These are phyloP conservation scores for Enoplolaimus lenunculus DNA, from an alignment of 2,888 invertebrate species.

Conservation along the genomic window DNA sequence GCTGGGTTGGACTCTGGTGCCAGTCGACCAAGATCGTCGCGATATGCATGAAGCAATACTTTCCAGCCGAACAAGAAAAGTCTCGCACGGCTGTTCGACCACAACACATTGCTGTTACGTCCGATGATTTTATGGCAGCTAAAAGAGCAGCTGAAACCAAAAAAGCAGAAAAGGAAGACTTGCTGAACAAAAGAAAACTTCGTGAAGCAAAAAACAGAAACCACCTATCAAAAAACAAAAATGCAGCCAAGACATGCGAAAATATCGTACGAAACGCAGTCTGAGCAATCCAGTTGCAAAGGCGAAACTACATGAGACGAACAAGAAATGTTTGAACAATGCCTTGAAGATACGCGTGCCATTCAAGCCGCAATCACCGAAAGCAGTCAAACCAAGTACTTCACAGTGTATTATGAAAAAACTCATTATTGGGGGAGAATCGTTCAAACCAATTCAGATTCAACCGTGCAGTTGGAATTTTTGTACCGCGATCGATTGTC, in stretches of 20 bases:
- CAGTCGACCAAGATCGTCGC: neutral
- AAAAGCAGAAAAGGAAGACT: neutral
- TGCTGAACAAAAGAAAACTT: too few species aligned
- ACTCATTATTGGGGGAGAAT: neutral
- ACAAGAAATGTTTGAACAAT: too few species aligned
- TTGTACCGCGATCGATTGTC: neutral
- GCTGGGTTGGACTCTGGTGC: neutral
- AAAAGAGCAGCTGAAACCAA: neutral
- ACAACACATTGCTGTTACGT: neutral
- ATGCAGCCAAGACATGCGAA: too few species aligned
- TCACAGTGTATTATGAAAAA: neutral
- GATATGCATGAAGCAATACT: neutral
- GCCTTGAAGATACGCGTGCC: too few species aligned
- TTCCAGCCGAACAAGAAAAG: neutral
- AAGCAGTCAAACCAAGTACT: neutral
- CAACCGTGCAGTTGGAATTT: neutral
- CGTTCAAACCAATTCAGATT: neutral
- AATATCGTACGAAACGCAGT: too few species aligned
- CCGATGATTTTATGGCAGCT: neutral
- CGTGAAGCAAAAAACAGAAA: too few species aligned
- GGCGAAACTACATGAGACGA: too few species aligned
- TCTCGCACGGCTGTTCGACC: neutral
- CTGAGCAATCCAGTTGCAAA: too few species aligned
- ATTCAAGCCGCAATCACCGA: neutral
- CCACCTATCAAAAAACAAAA: too few species aligned